These are phyloP conservation scores for Ceriagrion tenellum DNA, from an alignment of 2,888 invertebrate genomes.

Conservation along the genomic window DNA sequence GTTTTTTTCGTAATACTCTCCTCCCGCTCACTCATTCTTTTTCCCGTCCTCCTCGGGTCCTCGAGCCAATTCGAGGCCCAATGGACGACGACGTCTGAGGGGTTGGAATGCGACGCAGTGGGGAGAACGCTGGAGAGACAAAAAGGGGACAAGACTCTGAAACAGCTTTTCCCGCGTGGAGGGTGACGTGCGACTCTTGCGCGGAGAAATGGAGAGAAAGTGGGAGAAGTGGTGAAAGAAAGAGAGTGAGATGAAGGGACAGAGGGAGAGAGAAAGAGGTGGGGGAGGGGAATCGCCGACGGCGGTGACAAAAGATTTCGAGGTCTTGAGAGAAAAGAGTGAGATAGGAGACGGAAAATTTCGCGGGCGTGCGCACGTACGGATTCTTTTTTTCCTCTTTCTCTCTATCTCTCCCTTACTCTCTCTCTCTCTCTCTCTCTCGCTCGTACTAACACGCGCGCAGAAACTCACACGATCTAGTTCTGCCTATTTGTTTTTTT, in stretches of 20 bases:
- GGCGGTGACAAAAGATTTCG: conserved; percentile 4
- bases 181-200: neutral
- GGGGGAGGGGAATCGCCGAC: neutral
- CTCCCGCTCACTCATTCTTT: neutral
- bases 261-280: neutral
- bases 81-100: neutral
- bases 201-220: neutral
- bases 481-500: too few relatives aligned
- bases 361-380: neutral
- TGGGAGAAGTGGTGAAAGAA: neutral
- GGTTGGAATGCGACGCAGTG: neutral
- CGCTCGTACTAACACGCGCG: neutral
- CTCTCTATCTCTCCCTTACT: too few relatives aligned
- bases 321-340: neutral
- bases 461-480: conserved; percentile 3
- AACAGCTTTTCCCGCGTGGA: neutral
- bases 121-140: neutral
- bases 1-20: neutral
- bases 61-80: neutral
- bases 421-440: neutral
- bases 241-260: neutral
- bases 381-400: neutral
- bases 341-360: neutral
- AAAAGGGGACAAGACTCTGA: neutral
- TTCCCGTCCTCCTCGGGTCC: neutral